Base-by-base conservation (phyloP, 1,140 invertebrate species). In the Habropoda laboriosa region DNA sequence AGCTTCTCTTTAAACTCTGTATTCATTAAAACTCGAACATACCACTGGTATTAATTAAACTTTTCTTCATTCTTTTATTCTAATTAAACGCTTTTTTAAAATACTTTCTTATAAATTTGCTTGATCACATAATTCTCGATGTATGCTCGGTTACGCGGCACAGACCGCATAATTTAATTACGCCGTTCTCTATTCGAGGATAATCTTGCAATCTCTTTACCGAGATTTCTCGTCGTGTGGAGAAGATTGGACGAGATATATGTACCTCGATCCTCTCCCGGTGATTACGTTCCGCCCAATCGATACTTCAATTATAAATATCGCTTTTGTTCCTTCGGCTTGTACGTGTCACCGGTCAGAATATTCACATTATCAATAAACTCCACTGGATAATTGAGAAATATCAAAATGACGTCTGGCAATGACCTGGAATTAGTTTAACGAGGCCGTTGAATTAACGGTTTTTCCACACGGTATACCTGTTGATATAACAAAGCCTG, bases 111-210 rank as follows among this genome's bases (percentile, higher is more conserved):
- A n/a, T n/a, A n/a, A n/a, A n/a, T n/a, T n/a, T n/a, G n/a, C n/a
- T n/a, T n/a, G n/a, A n/a, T n/a, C n/a, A n/a, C n/a, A n/a, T n/a
- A n/a, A n/a, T n/a, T n/a, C n/a, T n/a, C n/a, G n/a, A n/a, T n/a
- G n/a, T n/a, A n/a, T n/a, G n/a, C n/a, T n/a, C n/a, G n/a, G n/a
- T n/a, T n/a, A n/a, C n/a, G n/a, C n/a, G n/a, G 16, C 24, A 30
- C 21, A 32, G 27, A 12, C 24, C 30, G 49, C 47, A 55, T 70
- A 70, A 70, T n/a, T 70, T 70, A 70, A 42, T 55, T 70, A 24
- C 10, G 18, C n/a, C n/a, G 5, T 58, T 30, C 35, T 32, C 55
- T 70, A 30, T 40, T 51, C n/a, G 5, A 51, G 6, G 16, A 6
- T 55, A 53, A 70, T 70, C 49, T 24, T 21, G 13, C 13, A 70